phyloP scores from a whole-genome alignment of 2,797 vertebrate species.

The Channa striata region DNA sequence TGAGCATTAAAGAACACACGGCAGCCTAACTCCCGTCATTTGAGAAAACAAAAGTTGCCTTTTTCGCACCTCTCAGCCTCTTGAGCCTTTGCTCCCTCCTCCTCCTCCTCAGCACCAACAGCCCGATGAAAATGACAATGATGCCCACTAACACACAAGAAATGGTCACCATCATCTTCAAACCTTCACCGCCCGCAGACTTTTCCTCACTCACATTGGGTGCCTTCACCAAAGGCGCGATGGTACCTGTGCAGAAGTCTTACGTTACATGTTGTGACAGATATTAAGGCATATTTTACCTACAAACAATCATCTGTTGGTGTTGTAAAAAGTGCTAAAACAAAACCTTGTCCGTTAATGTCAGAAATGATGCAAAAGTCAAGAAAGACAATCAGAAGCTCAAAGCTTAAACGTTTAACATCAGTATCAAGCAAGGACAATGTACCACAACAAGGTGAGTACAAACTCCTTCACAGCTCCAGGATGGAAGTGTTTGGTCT shows the following conservation, averaged over 20 bases:
- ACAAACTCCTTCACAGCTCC: slow-evolving; percentile 33
- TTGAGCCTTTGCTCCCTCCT: slow-evolving; percentile 96
- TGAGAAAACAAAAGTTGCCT: not conserved
- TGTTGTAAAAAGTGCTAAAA: too few relatives aligned
- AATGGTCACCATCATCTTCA: slow-evolving; percentile 98
- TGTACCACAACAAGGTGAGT: slow-evolving; percentile 12
- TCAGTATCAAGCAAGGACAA: not conserved
- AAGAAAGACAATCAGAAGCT: not conserved
- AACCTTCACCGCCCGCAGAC: slow-evolving; percentile 88
- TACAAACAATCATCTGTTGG: too few relatives aligned
- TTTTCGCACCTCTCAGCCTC: slow-evolving; percentile 92
- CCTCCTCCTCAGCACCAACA: slow-evolving; percentile 92
- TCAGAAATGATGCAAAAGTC: not conserved
- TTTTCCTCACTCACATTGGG: slow-evolving; percentile 90
- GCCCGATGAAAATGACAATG: slow-evolving; percentile 90
- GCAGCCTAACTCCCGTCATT: not conserved
- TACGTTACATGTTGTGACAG: not conserved
- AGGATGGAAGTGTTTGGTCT: not conserved
- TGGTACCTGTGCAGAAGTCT: slow-evolving; percentile 87
- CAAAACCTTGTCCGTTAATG: too few relatives aligned
- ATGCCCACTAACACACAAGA: slow-evolving; percentile 95
- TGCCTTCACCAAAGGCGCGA: slow-evolving; percentile 94
- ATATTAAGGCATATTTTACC: not conserved
- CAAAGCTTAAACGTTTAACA: not conserved
- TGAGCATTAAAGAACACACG: not conserved